Conservation (phyloP, 2,888 invertebrate species). For the Drosophila subquinaria region DNA sequence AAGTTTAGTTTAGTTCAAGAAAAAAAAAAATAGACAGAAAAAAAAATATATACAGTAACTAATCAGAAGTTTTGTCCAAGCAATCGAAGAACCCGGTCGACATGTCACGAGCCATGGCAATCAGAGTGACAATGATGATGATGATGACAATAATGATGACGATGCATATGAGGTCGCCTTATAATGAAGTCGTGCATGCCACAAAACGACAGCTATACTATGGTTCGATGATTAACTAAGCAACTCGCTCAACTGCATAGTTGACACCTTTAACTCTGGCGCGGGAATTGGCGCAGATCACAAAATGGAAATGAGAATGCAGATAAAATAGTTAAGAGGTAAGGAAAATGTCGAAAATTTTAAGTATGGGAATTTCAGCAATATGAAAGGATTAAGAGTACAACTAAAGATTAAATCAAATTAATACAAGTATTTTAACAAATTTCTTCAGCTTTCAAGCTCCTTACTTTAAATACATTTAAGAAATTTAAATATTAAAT, state of each 20-base stretch:
- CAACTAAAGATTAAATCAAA: no score
- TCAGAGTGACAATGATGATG: constrained; percentile 20
- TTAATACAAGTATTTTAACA: no score
- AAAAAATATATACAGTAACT: constrained; percentile 33
- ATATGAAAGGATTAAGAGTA: no score
- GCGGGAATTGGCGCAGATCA: constrained; percentile 52
- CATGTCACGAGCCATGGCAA: constrained; percentile 65
- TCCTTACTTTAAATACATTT: no score
- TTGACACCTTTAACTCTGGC: constrained; percentile 68
- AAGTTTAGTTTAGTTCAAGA: constrained; percentile 50
- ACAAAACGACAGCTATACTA: constrained; percentile 47
- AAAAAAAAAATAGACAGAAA: neutral
- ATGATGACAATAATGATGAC: constrained; percentile 45
- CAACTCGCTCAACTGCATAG: constrained; percentile 39
- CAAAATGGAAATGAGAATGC: neutral
- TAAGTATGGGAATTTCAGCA: no score
- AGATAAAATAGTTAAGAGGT: constrained; percentile 1
- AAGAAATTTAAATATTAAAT: no score
- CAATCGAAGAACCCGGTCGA: constrained; percentile 51
- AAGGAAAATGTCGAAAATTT: no score
- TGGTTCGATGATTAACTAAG: constrained; percentile 65
- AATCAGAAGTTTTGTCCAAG: constrained; percentile 58
- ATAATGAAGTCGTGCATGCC: constrained; percentile 79
- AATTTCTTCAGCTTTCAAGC: no score
- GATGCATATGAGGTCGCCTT: constrained; percentile 74